Base-by-base conservation (phyloP, 2,113 vertebrate species). In the Gracilinanus agilis region DNA sequence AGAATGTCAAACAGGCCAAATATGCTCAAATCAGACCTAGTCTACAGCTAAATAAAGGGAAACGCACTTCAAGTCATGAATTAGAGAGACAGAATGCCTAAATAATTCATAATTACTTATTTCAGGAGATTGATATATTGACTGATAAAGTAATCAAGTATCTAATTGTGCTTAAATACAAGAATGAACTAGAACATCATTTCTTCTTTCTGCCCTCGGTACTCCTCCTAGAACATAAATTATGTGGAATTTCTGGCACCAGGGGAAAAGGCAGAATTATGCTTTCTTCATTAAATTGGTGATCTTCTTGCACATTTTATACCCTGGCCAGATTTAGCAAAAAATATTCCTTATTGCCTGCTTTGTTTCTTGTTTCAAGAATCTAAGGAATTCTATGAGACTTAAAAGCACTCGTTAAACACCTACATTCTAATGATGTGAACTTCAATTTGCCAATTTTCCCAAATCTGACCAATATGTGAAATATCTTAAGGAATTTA, bases 371-470 rank as follows among this genome's bases (percentile, higher is more conserved):
- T 96, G 44, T 96, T 94, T 93, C 54, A 92, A 53, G 96, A 96
- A 83, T 75, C 92, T 96, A 88, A 89, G 93, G 95, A 88, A 92
- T 96, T 90, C 95, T 55, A 91, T 91, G 93, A 67, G 93, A 88
- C 88, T 97, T 96, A 96, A 97, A 97, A 96, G 61, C 93, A 91
- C 91, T 96, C 96, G 93, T 97, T 96, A 96, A 98, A 96, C 95
- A 96, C 97, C 94, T 96, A 34, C 93, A 58, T 96, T 94, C 92
- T 90, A 67, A 92, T 89, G 75, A 91, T 96, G 90, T 96, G 96
- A 96, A 96, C 96, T 97, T 96, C 96, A 96, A 58, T 96, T 96
- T 97, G 91, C 90, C 88, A 90, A n/a, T 83, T 89, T 96, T 93
- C 97, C 96, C 95, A 90, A 95, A 96, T 94, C 54, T 94, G 91